These are phyloP conservation scores for crab-eating macaque (Macaca fascicularis) DNA, from an alignment of 2,113 vertebrate species.

Conservation along the genomic window T2T-MFA8v1.1 NC_088380.1:65390501-65391000, in stretches of 20 bases:
- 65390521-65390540: not conserved
- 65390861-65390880: not conserved
- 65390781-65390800: not conserved
- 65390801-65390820: not conserved
- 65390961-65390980: not conserved
- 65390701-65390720: not conserved
- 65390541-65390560: not conserved
- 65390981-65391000: not conserved
- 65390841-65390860: not conserved
- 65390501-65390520: not conserved
- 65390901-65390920: not conserved
- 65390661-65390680: not conserved
- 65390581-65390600: slow-evolving; percentile 13
- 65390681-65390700: not conserved
- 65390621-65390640: not conserved
- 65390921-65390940: not conserved
- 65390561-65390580: not conserved
- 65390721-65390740: not conserved
- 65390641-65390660: not conserved
- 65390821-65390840: not conserved
- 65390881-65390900: not conserved
- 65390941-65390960: not conserved
- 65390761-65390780: not conserved
- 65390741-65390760: not conserved
- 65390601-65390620: slow-evolving; percentile 43